Conservation (phyloP, 2,113 vertebrate genomes). For the Ellobius talpinus region DNA sequence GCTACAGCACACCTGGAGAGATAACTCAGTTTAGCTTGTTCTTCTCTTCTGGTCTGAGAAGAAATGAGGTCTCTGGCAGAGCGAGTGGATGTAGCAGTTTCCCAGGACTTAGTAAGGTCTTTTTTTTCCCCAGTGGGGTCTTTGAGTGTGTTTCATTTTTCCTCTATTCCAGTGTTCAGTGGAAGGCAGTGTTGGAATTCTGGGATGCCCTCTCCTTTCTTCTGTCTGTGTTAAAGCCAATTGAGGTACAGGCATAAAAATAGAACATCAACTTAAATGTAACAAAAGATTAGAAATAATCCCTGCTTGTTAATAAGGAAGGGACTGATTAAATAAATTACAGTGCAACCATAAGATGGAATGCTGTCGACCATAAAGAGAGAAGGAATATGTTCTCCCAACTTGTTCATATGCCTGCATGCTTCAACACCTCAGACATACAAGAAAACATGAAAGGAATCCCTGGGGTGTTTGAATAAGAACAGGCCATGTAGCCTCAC, state of each 20-base stretch:
- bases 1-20: background rate
- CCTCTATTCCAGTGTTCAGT: background rate
- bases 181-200: background rate
- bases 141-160: background rate
- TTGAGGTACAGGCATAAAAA: background rate
- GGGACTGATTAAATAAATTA: background rate
- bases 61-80: background rate
- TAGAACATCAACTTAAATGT: background rate
- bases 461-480: background rate
- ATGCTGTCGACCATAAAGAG: background rate
- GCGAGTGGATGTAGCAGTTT: background rate
- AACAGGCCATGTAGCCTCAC: background rate
- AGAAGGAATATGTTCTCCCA: background rate
- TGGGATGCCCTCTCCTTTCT: background rate
- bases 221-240: constrained; percentile 15
- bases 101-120: background rate
- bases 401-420: background rate
- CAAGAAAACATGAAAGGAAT: background rate
- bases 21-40: background rate
- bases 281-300: background rate
- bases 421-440: background rate
- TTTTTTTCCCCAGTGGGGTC: background rate
- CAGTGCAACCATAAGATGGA: background rate
- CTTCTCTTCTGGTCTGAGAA: background rate
- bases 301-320: background rate